phyloP scores from a whole-genome alignment of 1,140 invertebrate species.

The Microvelia longipes region DNA sequence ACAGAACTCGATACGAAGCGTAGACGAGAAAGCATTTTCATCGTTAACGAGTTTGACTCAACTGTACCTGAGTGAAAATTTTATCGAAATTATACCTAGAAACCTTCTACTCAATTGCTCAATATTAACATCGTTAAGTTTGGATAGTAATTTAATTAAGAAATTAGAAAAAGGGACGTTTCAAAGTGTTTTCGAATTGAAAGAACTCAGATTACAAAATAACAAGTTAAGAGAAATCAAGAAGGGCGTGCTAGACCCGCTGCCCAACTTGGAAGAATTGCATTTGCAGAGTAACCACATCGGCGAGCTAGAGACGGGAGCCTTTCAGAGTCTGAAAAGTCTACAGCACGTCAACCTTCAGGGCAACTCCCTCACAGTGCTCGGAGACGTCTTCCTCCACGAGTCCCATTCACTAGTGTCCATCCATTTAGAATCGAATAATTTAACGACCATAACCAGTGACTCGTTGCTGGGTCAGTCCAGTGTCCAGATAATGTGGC shows the following conservation, averaged over 20 bases:
- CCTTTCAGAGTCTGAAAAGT: conserved; percentile 60
- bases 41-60: conserved; percentile 59
- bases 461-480: conserved; percentile 60
- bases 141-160: conserved; percentile 78
- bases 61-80: conserved; percentile 73
- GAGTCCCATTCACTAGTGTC: conserved; percentile 59
- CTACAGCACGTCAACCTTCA: conserved; percentile 81
- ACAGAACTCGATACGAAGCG: conserved; percentile 63
- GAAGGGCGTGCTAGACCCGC: conserved; percentile 60
- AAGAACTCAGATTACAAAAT: conserved; percentile 72
- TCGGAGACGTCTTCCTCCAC: conserved; percentile 67
- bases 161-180: conserved; percentile 67
- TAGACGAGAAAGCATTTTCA: conserved; percentile 55
- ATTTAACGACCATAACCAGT: conserved; percentile 56
- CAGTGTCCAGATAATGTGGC: conserved; percentile 70
- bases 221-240: conserved; percentile 60
- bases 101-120: conserved; percentile 55
- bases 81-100: conserved; percentile 55
- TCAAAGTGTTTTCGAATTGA: conserved; percentile 48
- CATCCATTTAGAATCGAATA: conserved; percentile 72
- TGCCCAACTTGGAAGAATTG: conserved; percentile 63
- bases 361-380: conserved; percentile 54
- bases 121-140: conserved; percentile 62
- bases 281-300: conserved; percentile 78
- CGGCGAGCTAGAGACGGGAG: conserved; percentile 60